These are phyloP conservation scores for Reticulitermes lucifugus DNA, from an alignment of 2,888 invertebrate species.

Conservation along the genomic window DNA sequence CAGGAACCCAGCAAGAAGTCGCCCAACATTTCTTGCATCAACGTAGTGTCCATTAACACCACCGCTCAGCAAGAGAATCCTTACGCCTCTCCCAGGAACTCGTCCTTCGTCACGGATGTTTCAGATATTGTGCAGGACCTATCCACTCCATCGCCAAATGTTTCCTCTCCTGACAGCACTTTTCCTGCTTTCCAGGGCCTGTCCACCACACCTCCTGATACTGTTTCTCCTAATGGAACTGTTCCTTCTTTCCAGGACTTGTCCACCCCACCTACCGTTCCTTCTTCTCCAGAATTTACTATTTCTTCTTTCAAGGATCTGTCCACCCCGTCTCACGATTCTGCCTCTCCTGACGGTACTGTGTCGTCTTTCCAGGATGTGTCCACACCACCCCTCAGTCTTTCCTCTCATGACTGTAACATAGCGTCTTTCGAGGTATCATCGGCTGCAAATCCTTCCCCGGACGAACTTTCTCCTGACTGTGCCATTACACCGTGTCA, in stretches of 20 bases:
- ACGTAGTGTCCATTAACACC: neutral
- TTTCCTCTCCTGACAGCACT: neutral
- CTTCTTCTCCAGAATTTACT: neutral
- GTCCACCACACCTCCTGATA: neutral
- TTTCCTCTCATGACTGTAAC: neutral
- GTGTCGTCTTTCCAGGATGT: neutral
- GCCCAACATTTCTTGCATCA: constrained; percentile 30
- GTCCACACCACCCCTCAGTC: neutral
- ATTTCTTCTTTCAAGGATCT: neutral
- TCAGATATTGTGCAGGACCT: no score
- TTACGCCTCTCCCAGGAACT: neutral
- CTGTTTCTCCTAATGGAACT: neutral
- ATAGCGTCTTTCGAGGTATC: neutral
- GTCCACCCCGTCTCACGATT: neutral
- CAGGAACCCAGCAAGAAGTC: constrained; percentile 15
- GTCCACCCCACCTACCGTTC: no score
- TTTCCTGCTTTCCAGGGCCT: neutral
- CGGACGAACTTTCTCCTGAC: neutral
- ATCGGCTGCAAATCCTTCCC: neutral
- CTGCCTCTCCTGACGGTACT: neutral
- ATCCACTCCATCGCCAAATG: no score
- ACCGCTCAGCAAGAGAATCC: neutral
- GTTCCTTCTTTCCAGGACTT: neutral
- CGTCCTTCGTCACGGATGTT: neutral
- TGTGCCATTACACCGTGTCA: neutral